These are phyloP conservation scores for Phoebastria nigripes DNA, from an alignment of 2,797 vertebrate genomes.

Conservation along the genomic window DNA sequence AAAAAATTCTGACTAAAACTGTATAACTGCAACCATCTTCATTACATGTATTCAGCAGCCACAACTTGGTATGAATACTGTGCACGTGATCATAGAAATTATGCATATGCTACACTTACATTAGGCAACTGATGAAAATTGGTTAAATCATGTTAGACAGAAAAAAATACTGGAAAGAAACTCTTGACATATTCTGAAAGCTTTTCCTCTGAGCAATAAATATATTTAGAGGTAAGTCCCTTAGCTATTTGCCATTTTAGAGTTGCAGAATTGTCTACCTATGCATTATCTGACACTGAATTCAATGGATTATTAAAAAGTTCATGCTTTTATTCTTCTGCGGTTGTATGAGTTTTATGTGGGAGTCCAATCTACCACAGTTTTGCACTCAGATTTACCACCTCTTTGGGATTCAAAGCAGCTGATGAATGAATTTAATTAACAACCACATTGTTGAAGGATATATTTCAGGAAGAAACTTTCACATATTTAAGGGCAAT, in stretches of 20 bases:
- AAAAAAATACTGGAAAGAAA: background rate
- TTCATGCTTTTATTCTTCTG: background rate
- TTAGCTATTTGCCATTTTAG: background rate
- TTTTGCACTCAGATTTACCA: background rate
- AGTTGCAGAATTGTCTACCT: background rate
- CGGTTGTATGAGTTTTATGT: background rate
- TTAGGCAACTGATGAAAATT: background rate
- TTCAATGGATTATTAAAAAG: background rate
- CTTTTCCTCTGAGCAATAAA: background rate
- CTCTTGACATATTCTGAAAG: background rate
- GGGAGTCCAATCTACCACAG: background rate
- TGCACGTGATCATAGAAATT: background rate
- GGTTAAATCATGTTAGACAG: background rate
- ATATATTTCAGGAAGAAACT: background rate
- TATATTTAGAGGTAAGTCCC: background rate
- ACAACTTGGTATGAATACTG: background rate
- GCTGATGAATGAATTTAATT: background rate
- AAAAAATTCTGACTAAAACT: background rate
- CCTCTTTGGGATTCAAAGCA: background rate
- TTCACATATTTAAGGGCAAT: background rate
- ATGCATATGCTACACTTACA: background rate
- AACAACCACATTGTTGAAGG: background rate
- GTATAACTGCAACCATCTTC: background rate
- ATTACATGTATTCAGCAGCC: background rate
- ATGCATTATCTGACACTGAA: background rate